Evolutionary conservation across 2,113 vertebrate genomes (phyloP).

Genomic region (mouse (Mus musculus)): DNA sequence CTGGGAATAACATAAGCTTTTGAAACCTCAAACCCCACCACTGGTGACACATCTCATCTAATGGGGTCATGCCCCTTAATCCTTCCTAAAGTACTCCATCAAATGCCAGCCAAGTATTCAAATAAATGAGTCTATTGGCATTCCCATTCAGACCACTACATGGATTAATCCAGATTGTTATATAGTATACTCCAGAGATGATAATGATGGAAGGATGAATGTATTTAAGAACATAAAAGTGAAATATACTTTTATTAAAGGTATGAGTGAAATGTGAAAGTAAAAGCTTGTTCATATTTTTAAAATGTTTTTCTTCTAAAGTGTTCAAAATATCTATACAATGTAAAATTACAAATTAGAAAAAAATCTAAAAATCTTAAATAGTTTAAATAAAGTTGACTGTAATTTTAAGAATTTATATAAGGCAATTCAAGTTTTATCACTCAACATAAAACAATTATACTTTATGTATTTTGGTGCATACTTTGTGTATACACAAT

Average conservation of each 20-base stretch:
- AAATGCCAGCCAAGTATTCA: too few relatives aligned
- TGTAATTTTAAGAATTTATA: slow-evolving; percentile 19
- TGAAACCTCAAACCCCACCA: background rate
- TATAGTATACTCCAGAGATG: background rate
- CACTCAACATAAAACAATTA: background rate
- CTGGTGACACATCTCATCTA: background rate
- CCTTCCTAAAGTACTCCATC: background rate
- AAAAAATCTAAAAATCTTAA: background rate
- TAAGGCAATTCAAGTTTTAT: background rate
- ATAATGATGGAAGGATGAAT: slow-evolving; percentile 10
- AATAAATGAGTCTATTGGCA: background rate
- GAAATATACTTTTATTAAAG: slow-evolving; percentile 16
- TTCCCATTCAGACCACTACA: background rate
- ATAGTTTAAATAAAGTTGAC: background rate
- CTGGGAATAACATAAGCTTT: background rate
- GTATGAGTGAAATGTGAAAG: background rate
- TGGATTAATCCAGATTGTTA: background rate
- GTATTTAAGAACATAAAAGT: background rate
- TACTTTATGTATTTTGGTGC: background rate
- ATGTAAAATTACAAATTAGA: background rate
- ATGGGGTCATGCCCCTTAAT: background rate
- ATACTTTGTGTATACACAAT: background rate
- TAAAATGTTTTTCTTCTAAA: background rate
- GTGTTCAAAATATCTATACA: background rate
- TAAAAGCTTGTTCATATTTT: slow-evolving; percentile 27